These are phyloP conservation scores for Drosophila baimaii DNA, from an alignment of 1,140 invertebrate genomes.

Conservation along the genomic window DNA sequence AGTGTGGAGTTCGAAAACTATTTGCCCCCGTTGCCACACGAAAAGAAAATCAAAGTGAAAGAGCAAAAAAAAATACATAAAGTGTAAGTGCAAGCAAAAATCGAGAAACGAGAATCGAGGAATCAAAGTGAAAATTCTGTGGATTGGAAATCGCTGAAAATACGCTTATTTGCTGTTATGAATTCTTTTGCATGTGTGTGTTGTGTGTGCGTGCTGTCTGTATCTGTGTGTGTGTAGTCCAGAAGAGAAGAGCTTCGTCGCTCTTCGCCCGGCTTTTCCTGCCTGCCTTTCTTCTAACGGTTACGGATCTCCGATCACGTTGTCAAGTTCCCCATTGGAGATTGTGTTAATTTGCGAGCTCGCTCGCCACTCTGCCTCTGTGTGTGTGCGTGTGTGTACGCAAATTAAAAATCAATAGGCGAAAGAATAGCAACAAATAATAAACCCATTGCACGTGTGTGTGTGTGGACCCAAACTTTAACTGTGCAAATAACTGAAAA, in stretches of 20 bases:
- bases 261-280: slow-evolving; percentile 33
- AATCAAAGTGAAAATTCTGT: slow-evolving; percentile 10
- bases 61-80: slow-evolving; percentile 24
- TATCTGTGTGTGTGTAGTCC: background rate
- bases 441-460: slow-evolving; percentile 4
- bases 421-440: slow-evolving; percentile 13
- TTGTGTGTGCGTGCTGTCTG: slow-evolving; percentile 6
- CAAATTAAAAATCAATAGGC: slow-evolving; percentile 47
- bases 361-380: background rate
- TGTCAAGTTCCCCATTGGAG: slow-evolving; percentile 26
- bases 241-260: slow-evolving; percentile 12
- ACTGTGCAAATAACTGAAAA: slow-evolving; percentile 30
- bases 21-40: background rate
- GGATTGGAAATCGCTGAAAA: slow-evolving; percentile 43
- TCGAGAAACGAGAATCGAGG: slow-evolving; percentile 35
- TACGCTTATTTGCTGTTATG: slow-evolving; percentile 38
- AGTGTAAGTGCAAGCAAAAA: slow-evolving; percentile 36
- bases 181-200: slow-evolving; percentile 25
- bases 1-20: slow-evolving; percentile 35
- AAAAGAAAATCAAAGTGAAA: slow-evolving; percentile 18
- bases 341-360: slow-evolving; percentile 31
- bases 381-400: background rate
- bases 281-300: slow-evolving; percentile 21
- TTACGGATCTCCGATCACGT: slow-evolving; percentile 44
- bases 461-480: slow-evolving; percentile 16